These are phyloP conservation scores for Callipepla squamata DNA, from an alignment of 2,113 vertebrate genomes.

Conservation along the genomic window DNA sequence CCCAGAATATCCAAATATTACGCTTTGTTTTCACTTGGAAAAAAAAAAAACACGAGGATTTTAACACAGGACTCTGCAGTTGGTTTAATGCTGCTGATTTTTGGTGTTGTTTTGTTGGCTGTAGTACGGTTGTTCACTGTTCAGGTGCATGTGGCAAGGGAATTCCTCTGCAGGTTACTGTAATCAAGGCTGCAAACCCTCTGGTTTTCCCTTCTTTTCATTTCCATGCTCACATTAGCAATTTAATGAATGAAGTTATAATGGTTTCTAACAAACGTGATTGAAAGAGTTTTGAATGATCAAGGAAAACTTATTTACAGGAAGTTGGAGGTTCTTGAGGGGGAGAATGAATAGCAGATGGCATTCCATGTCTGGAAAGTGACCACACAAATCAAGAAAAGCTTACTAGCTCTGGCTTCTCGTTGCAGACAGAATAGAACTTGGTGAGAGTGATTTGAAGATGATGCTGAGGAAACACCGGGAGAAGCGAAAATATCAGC, in stretches of 20 bases:
- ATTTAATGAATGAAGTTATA: not conserved
- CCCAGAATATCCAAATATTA: not conserved
- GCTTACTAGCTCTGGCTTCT: not conserved
- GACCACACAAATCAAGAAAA: not conserved
- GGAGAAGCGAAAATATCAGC: constrained; percentile 93
- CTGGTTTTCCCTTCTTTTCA: not conserved
- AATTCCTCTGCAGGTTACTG: not conserved
- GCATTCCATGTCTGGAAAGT: not conserved
- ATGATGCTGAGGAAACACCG: constrained; percentile 90
- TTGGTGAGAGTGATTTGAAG: constrained; percentile 90
- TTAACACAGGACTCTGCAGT: not conserved
- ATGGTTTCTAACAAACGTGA: not conserved
- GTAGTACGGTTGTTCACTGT: not conserved
- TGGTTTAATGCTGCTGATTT: not conserved
- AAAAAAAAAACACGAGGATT: not conserved
- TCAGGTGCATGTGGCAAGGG: not conserved
- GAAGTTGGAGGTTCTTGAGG: not conserved
- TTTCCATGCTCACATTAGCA: not conserved
- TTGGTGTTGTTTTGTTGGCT: not conserved
- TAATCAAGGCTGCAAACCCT: not conserved
- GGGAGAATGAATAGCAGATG: not conserved
- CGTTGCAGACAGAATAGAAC: constrained; percentile 87
- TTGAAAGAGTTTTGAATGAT: not conserved
- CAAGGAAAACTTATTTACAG: not conserved
- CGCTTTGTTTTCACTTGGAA: not conserved